Conservation (phyloP, 2,113 vertebrate genomes). For the Craseonycteris thonglongyai region DNA sequence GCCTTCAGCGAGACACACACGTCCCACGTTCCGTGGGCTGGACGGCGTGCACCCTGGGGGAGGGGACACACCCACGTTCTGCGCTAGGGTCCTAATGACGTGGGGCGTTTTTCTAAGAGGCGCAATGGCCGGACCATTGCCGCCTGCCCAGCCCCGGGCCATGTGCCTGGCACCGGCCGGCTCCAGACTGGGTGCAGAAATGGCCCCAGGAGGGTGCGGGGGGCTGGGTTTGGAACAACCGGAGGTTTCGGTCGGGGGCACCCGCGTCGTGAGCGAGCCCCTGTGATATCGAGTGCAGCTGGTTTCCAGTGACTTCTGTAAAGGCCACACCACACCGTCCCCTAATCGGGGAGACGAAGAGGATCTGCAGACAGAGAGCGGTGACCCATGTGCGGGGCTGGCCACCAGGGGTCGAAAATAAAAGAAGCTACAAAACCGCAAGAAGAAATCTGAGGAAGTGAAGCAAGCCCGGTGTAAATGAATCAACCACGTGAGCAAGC, state of each 20-base stretch:
- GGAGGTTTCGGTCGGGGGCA: neutral
- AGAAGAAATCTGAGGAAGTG: neutral
- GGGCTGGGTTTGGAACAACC: neutral
- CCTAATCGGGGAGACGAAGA: neutral
- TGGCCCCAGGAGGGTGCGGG: neutral
- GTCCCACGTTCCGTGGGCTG: neutral
- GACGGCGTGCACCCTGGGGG: neutral
- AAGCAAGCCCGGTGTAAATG: neutral
- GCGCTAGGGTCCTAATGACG: neutral
- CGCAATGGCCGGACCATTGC: neutral
- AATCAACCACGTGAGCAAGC: neutral
- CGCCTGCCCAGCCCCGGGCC: neutral
- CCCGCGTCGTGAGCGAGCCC: neutral
- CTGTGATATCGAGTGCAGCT: accelerated
- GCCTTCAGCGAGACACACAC: neutral
- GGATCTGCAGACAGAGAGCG: neutral
- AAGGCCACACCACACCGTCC: too few species aligned
- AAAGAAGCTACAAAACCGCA: neutral
- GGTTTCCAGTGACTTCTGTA: neutral
- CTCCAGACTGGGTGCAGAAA: accelerated
- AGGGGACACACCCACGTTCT: neutral
- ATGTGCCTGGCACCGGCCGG: neutral
- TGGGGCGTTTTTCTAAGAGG: neutral
- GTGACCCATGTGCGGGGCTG: too few species aligned
- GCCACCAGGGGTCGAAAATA: neutral